Evolutionary conservation across 2,797 vertebrate genomes (phyloP).

Genomic region (Sebastes nivosus): DNA sequence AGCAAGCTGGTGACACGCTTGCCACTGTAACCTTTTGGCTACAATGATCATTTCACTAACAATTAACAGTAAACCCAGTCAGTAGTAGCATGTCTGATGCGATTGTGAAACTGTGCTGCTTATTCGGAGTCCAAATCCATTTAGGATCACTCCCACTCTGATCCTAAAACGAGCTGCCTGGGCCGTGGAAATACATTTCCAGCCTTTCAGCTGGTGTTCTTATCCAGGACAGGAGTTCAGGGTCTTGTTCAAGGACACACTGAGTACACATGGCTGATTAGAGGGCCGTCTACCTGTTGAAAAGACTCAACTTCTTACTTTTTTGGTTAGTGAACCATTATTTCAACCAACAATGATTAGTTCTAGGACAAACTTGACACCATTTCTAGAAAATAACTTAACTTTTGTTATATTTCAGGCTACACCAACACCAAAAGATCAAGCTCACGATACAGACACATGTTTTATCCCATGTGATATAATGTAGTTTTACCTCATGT

Average conservation of each 20-base stretch:
- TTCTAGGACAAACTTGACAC: too few relatives aligned
- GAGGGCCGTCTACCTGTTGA: neutral
- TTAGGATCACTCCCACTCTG: neutral
- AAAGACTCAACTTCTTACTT: neutral
- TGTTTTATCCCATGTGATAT: neutral
- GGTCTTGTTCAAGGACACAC: conserved; percentile 39
- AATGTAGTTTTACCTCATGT: neutral
- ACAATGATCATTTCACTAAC: neutral
- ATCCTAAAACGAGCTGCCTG: neutral
- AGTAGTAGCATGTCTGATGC: neutral
- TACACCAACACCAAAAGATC: neutral
- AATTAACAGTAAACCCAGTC: neutral
- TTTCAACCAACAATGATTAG: neutral
- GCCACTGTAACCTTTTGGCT: neutral
- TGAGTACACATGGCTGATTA: conserved; percentile 11
- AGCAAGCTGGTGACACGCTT: neutral
- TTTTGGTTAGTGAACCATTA: neutral
- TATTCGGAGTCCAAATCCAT: neutral
- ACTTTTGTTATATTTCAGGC: neutral
- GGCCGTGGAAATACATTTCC: conserved; percentile 1
- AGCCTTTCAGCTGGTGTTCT: conserved; percentile 5
- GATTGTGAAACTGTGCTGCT: neutral
- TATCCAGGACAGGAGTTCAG: conserved; percentile 19
- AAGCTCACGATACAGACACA: neutral
- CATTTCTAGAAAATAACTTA: neutral